These are phyloP conservation scores for Ormyrus nitidulus DNA, from an alignment of 2,888 invertebrate species.

Conservation along the genomic window DNA sequence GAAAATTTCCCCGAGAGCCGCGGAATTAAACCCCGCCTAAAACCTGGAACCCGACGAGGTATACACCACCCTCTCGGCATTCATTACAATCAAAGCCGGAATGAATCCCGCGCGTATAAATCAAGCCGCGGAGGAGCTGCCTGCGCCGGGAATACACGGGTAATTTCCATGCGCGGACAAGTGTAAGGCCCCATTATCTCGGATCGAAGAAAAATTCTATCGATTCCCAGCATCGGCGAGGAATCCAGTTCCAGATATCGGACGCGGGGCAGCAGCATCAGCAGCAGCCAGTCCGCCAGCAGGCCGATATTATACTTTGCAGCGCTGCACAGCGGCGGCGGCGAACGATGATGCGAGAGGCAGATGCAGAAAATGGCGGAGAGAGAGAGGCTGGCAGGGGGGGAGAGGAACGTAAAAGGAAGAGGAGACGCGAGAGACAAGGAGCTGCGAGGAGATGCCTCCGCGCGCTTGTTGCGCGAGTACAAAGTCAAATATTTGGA, in stretches of 20 bases:
- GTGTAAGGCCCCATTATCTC: slow-evolving; percentile 51
- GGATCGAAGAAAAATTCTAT: slow-evolving; percentile 45
- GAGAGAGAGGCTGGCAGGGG: slow-evolving; percentile 6
- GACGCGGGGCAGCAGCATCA: slow-evolving; percentile 10
- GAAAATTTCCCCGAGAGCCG: no score
- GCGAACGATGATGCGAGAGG: slow-evolving; percentile 20
- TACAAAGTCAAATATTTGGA: slow-evolving; percentile 20
- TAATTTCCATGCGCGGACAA: slow-evolving; percentile 13
- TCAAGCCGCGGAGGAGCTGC: no score
- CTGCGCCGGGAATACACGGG: no score
- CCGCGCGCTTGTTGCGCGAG: no score
- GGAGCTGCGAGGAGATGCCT: no score
- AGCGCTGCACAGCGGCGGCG: not conserved
- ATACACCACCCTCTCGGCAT: no score
- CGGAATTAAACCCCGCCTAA: no score
- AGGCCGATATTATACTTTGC: slow-evolving; percentile 47
- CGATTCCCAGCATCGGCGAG: slow-evolving; percentile 32
- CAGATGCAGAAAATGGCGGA: slow-evolving; percentile 8
- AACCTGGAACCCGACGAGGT: no score
- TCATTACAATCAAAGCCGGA: no score
- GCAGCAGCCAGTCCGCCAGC: slow-evolving; percentile 15
- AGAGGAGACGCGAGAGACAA: not conserved
- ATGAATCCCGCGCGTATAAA: no score
- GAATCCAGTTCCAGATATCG: slow-evolving; percentile 52
- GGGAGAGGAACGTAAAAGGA: slow-evolving; percentile 6